A percentile compares a stretch with the other conserved stretches of the same genome.
Conservation (phyloP, 2,888 invertebrate species). For the Ellobium chinense region DNA sequence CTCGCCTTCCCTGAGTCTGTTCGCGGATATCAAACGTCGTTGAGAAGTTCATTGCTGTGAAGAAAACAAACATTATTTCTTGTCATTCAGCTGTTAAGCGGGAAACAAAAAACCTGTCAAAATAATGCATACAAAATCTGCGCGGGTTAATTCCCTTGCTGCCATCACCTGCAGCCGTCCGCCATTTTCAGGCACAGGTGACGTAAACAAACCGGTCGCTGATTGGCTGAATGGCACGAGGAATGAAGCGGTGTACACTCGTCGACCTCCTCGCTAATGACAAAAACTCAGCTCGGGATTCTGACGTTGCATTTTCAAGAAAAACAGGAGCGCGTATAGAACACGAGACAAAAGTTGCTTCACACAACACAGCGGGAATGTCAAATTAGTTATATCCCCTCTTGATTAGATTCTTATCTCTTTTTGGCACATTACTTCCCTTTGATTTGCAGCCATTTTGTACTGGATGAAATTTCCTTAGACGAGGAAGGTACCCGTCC, state of each 20-base stretch:
- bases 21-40: slow-evolving; percentile 30
- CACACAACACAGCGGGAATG: slow-evolving; percentile 32
- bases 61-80: slow-evolving; percentile 47
- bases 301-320: slow-evolving; percentile 39
- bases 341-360: slow-evolving; percentile 29
- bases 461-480: slow-evolving; percentile 20
- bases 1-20: no score
- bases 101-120: slow-evolving; percentile 40
- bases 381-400: slow-evolving; percentile 34
- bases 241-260: slow-evolving; percentile 39
- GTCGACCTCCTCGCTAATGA: slow-evolving; percentile 41
- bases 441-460: slow-evolving; percentile 42
- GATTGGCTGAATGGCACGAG: slow-evolving; percentile 42
- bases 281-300: slow-evolving; percentile 31
- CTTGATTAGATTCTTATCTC: slow-evolving; percentile 18
- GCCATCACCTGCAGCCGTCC: slow-evolving; percentile 44
- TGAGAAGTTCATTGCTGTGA: slow-evolving; percentile 8
- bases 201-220: slow-evolving; percentile 43
- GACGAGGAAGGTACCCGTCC: neutral
- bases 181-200: slow-evolving; percentile 47
- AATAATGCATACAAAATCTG: slow-evolving; percentile 44
- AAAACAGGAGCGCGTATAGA: slow-evolving; percentile 37
- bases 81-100: slow-evolving; percentile 40
- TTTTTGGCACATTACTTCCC: slow-evolving; percentile 39
- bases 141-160: slow-evolving; percentile 41